Evolutionary conservation across 2,113 vertebrate genomes (phyloP), one percentile per base, ranked within the genome.

Genomic region (Tetrax tetrax): DNA sequence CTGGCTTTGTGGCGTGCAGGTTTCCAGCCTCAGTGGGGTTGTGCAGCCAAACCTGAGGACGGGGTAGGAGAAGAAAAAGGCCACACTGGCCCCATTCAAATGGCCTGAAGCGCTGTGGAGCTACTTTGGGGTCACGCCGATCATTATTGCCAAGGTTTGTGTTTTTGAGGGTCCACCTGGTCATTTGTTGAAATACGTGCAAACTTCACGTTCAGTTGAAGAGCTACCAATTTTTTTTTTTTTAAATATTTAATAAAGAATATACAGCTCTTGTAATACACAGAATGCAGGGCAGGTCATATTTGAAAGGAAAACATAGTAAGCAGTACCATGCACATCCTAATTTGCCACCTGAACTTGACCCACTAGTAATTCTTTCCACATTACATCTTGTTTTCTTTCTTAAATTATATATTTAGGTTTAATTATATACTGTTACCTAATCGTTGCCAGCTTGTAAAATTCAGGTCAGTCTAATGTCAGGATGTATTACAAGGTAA

Each of bases 401-500:
- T 65, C 69, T 93, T 60, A 41, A 96, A 77, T 91, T 94, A 93
- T 85, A 83, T 59, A 65, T 95, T 96, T 68, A 81, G 54, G 50
- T 90, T 95, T 98, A 93, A 95, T 97, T 95, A 80, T 89, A 90
- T 61, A 65, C 76, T 0, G 22, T 96, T 97, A 96, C 87, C 12
- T 96, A 94, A 90, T 78, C 81, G 23, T 80, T 96, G 53, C 90
- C 74, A 87, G 95, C 84, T 97, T 97, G 96, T 97, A 96, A 95
- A 94, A 89, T 89, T 74, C 90, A 79, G 83, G 84, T 90, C 91
- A 93, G 22, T 63, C 68, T 95, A 91, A 94, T 94, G 95, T 97
- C 95, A 97, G 59, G 89, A 91, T 84, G 64, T 38, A 28, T 33
- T 43, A n/a, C 22, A 41, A 86, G 70, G 61, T 97, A 96, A 97